Base-by-base conservation (phyloP, 2,888 invertebrate species). In the Ceratothoa steindachneri region DNA sequence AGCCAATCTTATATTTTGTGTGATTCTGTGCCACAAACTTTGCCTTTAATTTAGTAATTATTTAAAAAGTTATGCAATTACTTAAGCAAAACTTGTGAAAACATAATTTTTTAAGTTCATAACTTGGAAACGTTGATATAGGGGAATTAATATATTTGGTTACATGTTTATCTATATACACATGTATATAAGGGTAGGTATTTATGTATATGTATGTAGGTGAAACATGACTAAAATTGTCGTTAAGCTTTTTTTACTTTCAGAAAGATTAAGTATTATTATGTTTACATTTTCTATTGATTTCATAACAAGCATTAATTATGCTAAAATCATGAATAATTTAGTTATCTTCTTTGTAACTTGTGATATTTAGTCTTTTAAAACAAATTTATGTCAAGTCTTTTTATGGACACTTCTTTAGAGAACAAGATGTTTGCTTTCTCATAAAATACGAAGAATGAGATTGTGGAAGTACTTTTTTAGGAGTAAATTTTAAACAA, bases 161-260 rank as follows among this genome's bases (percentile, higher is more conserved):
- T 67, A 30, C 30, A 30, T 67, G n/a, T 67, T 12, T 67, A 30
- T 30, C 1, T 30, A 30, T 30, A 30, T 30, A 67, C 30, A 67
- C 30, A 30, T 67, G 30, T 67, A 67, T 67, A 30, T 67, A 15
- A 29, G 15, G 5, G 15, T 67, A 30, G 27, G 15, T 67, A 30
- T 67, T n/a, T 67, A 30, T 67, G n/a, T 67, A 15, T 30, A n/a
- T 67, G 24, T 67, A 67, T 67, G 27, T 30, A 31, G 1, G 1
- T 2, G 9, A 1, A 65, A 15, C 15, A 41, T 41, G 41, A 9
- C 5, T 41, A 41, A 5, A n/a, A n/a, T n/a, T n/a, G n/a, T n/a
- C n/a, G n/a, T n/a, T n/a, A n/a, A n/a, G n/a, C n/a, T n/a, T n/a
- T n/a, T n/a, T n/a, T n/a, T n/a, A n/a, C n/a, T n/a, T n/a, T n/a